Base-by-base conservation (phyloP, 53 echinoderm and acorn worm genomes). In the Holothuria scabra region DNA sequence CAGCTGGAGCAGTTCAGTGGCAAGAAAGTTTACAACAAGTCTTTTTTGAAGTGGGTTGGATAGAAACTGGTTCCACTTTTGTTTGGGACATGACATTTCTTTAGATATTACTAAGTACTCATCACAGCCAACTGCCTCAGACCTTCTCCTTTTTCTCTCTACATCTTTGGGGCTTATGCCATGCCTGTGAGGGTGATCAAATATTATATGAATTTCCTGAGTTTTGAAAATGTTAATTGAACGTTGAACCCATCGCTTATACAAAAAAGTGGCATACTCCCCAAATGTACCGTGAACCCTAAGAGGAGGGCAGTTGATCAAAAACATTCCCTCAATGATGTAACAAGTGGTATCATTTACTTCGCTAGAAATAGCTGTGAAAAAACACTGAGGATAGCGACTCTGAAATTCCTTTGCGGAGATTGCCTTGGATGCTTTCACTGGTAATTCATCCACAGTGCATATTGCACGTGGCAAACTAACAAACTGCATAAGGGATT, bases 131-230 rank as follows among this genome's bases (percentile, higher is more conserved):
- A 31, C 25, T 12, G 11, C 46, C 11, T 56, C 60, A 19, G 41
- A 38, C 46, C 83, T 74, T 29, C 88, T 69, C 19, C 88, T 16
- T 24, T 21, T 29, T 74, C 79, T 32, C 38, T 88, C 83, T 12
- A 84, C 28, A 49, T 71, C 68, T 56, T 88, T 88, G 3, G 84
- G 88, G 46, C 83, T 83, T 2, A 56, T 30, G 1, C 80, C 58
- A 67, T 89, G 71, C 20, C 84, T 55, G 32, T 79, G 61, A 1
- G 89, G 79, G 68, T 85, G 89, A 66, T 89, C 85, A 28, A 85
- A 89, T 16, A 89, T 70, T 30, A 79, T 59, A 49, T 85, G 85
- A 1, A 89, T 56, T 44, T 85, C 85, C 12, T 28, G 28, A 13
- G 82, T 85, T 64, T 59, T 64, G n/a, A 64, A 64, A 28, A 23